phyloP scores from a whole-genome alignment of 2,113 vertebrate species.

The Alaudala cheleensis region DNA sequence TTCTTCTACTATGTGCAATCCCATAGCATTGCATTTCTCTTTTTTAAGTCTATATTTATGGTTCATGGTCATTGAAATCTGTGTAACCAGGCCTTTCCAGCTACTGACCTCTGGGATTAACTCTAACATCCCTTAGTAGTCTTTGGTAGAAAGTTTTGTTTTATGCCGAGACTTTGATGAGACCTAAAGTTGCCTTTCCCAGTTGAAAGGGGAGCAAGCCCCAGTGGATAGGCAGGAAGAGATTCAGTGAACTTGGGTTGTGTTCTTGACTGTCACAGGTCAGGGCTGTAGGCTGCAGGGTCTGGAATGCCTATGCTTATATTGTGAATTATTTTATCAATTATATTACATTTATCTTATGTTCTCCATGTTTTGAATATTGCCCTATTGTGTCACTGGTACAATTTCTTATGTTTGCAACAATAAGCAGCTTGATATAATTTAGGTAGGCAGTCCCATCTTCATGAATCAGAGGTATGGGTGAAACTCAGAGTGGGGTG shows the following conservation, averaged over 20 bases:
- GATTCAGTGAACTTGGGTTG: accelerated
- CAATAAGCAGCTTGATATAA: not conserved
- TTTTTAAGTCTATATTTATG: not conserved
- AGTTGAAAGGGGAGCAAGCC: not conserved
- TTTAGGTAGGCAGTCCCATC: not conserved
- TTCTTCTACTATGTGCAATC: not conserved
- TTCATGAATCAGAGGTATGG: not conserved
- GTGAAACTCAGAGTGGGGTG: not conserved
- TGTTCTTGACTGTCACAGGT: not conserved
- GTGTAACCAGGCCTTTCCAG: not conserved
- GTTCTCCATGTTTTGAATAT: not conserved
- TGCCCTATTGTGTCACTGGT: not conserved
- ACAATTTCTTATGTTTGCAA: not conserved
- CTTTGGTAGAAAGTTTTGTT: not conserved
- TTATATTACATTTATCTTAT: not conserved
- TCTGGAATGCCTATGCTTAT: not conserved
- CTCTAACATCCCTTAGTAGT: not conserved
- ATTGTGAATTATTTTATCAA: not conserved
- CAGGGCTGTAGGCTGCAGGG: not conserved
- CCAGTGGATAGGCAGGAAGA: not conserved
- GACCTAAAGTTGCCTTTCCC: not conserved
- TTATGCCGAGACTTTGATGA: not conserved
- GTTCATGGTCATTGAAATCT: not conserved
- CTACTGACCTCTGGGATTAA: not conserved
- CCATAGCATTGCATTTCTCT: not conserved